These are phyloP conservation scores for Drosophila paulistorum DNA, from an alignment of 1,140 invertebrate species.

Conservation along the genomic window DNA sequence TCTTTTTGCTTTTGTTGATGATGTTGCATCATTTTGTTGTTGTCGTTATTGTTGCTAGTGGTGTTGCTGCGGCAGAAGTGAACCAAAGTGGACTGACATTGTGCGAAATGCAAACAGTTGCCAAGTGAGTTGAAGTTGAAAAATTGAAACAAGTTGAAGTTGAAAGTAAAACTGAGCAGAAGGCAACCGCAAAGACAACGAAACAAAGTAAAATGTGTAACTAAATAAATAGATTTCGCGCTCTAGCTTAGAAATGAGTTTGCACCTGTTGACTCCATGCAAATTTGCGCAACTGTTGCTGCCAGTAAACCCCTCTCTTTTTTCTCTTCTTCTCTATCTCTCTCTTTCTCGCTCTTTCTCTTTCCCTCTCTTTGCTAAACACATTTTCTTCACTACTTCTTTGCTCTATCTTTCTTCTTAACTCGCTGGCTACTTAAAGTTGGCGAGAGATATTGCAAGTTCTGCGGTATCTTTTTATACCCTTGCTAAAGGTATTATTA, in stretches of 20 bases:
- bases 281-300: constrained; percentile 74
- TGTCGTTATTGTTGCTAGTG: not conserved
- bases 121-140: constrained; percentile 53
- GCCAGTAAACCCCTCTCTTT: not conserved
- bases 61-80: constrained; percentile 19
- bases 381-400: not conserved
- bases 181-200: constrained; percentile 28
- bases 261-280: constrained; percentile 71
- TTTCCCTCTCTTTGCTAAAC: not conserved
- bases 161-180: constrained; percentile 35
- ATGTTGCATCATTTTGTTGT: constrained; percentile 53
- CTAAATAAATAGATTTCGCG: constrained; percentile 72
- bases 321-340: not conserved
- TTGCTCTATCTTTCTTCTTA: not conserved
- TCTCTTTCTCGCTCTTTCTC: not conserved
- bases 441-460: constrained; percentile 1
- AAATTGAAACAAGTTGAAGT: constrained; percentile 57
- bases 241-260: constrained; percentile 50
- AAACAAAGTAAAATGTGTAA: constrained; percentile 57
- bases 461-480: constrained; percentile 51
- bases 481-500: too few relatives aligned
- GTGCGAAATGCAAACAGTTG: constrained; percentile 57
- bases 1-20: constrained; percentile 20
- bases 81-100: constrained; percentile 48
- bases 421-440: not conserved